Conservation (phyloP, 2,888 invertebrate species). For the Ethmia dodecea region DNA sequence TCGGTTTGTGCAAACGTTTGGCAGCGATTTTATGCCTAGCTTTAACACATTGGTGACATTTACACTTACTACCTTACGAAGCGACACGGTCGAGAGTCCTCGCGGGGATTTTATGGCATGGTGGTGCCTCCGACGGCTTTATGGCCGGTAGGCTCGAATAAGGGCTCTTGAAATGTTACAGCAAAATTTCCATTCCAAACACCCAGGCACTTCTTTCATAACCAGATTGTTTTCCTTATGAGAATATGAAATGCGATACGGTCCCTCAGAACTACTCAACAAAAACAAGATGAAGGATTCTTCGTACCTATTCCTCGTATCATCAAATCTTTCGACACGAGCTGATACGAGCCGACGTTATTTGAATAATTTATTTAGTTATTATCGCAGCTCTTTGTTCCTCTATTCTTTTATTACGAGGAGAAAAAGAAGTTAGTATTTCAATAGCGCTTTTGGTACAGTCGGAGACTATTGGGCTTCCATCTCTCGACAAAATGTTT, state of each 20-base stretch:
- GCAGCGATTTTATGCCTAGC: conserved; percentile 20
- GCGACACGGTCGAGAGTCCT: conserved; percentile 38
- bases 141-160: conserved; percentile 47
- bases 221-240: conserved; percentile 30
- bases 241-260: conserved; percentile 28
- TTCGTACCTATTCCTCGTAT: conserved; percentile 35
- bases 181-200: conserved; percentile 36
- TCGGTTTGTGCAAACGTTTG: not conserved
- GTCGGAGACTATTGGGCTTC: conserved; percentile 20
- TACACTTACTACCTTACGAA: conserved; percentile 33
- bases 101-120: conserved; percentile 54
- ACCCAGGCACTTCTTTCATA: conserved; percentile 37
- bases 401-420: conserved; percentile 34
- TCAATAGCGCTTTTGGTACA: conserved; percentile 15
- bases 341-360: conserved; percentile 36
- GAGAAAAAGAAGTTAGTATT: conserved; percentile 30
- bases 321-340: conserved; percentile 47
- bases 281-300: conserved; percentile 22
- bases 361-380: conserved; percentile 58
- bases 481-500: conserved; percentile 30
- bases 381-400: conserved; percentile 42
- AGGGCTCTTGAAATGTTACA: conserved; percentile 47
- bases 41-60: conserved; percentile 20
- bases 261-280: conserved; percentile 15
- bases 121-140: conserved; percentile 53